Evolutionary conservation across 2,797 vertebrate genomes (phyloP), one percentile per base, ranked within the genome.

Genomic region (Xiphorhynchus erythropygius): DNA sequence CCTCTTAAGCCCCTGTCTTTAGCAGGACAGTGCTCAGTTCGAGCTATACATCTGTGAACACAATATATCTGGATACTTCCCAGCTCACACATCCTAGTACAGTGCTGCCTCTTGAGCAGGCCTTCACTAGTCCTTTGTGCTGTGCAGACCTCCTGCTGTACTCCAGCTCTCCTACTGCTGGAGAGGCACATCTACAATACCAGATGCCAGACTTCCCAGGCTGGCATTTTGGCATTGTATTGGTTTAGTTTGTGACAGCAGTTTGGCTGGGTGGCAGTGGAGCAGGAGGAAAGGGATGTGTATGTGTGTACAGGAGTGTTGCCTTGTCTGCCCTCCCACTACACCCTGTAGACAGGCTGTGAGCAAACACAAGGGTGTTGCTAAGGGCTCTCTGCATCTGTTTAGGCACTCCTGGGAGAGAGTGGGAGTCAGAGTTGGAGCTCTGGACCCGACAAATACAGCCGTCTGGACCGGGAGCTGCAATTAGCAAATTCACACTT

Each of bases 401-500:
- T 79, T 28, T 52, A 99, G 99, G 98, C 97, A 24, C 97, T 99
- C 69, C 97, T 99, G 9, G 98, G 98, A 60, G 98, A 98, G 35
- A 98, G 97, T 3, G 97, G 98, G 1, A 97, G 97, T 92, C 98
- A 98, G 94, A 98, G 97, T 75, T 99, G 99, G 99, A 98, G 98
- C 94, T 76, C 97, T 13, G 98, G 98, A 65, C 65, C 94, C 8
- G 98, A 99, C 89, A 99, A 98, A 79, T 99, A 99, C 46, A 97
- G 96, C n/a, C 98, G 98, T 13, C 97, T 99, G 49, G 99, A 99
- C 94, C 97, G 94, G 8, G 99, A 99, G 73, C 98, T 99, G 73
- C 98, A 99, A 75, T 97, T 97, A 17, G 99, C 98, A 70, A 99
- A 99, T 96, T 98, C 98, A 44, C 98, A 99, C 83, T 99, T 99